A percentile compares a stretch with the other conserved stretches of the same genome.
These are phyloP conservation scores for Anthopleura sola DNA, from an alignment of 64 coral and sea anemone genomes.

Conservation along the genomic window DNA sequence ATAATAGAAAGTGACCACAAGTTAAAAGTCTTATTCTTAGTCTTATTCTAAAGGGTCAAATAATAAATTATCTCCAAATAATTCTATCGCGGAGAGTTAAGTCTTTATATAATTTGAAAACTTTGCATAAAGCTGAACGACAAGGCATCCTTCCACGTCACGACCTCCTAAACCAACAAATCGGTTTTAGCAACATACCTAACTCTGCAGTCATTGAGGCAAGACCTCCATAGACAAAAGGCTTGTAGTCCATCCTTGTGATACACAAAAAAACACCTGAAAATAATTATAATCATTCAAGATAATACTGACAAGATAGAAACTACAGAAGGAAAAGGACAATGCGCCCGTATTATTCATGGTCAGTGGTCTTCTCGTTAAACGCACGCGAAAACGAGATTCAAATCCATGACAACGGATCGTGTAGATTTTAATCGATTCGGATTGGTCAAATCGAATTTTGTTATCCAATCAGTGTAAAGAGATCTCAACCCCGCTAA, in stretches of 20 bases:
- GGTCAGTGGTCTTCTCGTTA: background rate
- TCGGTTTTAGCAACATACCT: slow-evolving; percentile 29
- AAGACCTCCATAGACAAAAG: slow-evolving; percentile 94
- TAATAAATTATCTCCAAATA: too few relatives aligned
- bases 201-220: slow-evolving; percentile 97
- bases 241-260: slow-evolving; percentile 80
- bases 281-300: background rate
- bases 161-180: background rate
- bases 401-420: slow-evolving; percentile 1
- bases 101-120: too few relatives aligned
- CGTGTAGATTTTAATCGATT: slow-evolving; percentile 20
- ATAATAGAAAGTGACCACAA: background rate
- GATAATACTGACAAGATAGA: too few relatives aligned
- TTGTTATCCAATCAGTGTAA: slow-evolving; percentile 66
- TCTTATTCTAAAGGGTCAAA: too few relatives aligned
- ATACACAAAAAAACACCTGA: background rate
- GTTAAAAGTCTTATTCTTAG: too few relatives aligned
- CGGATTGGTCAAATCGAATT: slow-evolving; percentile 67
- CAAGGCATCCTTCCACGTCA: background rate
- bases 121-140: too few relatives aligned
- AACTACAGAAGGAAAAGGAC: background rate
- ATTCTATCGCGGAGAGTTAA: too few relatives aligned
- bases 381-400: background rate
- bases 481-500: slow-evolving; percentile 79
- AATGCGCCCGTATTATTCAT: background rate